phyloP scores from a whole-genome alignment of 2,888 invertebrate species.

The Mactromeris polynyma region DNA sequence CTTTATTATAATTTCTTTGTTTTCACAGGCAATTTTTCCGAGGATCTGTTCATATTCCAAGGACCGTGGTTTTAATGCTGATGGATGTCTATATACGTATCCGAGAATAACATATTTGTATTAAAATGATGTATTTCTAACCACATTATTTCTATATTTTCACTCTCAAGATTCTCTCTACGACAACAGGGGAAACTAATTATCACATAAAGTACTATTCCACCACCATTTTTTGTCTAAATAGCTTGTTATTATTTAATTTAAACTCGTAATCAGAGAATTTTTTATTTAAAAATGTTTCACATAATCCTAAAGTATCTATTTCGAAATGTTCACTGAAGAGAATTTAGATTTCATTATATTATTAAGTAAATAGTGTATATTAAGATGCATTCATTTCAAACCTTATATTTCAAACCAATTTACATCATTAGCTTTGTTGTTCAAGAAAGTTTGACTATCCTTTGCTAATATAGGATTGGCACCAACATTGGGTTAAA shows the following conservation, averaged over 20 bases:
- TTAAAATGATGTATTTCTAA: neutral
- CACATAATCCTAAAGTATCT: neutral
- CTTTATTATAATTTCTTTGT: neutral
- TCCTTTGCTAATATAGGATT: neutral
- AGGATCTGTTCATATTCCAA: neutral
- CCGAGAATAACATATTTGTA: neutral
- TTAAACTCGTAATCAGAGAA: neutral
- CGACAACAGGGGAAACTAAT: neutral
- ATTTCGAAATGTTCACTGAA: neutral
- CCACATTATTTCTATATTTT: neutral
- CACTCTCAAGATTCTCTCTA: neutral
- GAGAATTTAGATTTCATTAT: neutral
- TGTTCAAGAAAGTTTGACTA: no score
- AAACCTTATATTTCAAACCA: neutral
- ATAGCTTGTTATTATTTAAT: neutral
- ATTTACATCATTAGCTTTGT: no score
- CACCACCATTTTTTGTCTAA: slow-evolving; percentile 10
- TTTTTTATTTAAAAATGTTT: slow-evolving; percentile 10
- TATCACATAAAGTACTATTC: neutral
- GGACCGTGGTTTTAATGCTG: neutral
- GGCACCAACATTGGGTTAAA: neutral
- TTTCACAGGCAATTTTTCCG: neutral
- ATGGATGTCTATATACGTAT: slow-evolving; percentile 5
- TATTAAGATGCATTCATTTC: slow-evolving; percentile 3
- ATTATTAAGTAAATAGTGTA: slow-evolving; percentile 9